Conservation (phyloP, 2,113 vertebrate genomes). For the Cyprinodon brontotheroides region DNA sequence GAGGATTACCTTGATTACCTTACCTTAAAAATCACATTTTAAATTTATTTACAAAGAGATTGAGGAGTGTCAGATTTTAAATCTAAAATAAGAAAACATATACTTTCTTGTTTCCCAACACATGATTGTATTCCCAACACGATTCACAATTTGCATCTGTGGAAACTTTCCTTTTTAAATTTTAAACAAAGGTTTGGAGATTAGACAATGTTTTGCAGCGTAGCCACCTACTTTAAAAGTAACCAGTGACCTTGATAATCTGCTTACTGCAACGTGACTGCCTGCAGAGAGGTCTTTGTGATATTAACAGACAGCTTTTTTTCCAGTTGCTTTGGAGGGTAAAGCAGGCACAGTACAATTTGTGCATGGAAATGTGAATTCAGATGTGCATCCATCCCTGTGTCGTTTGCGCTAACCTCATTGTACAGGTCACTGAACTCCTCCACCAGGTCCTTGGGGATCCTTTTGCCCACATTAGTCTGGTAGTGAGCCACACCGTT, state of each 20-base stretch:
- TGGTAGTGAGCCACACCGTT: constrained; percentile 97
- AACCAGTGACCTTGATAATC: constrained; percentile 1
- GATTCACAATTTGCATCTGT: background rate
- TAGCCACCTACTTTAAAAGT: background rate
- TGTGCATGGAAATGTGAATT: background rate
- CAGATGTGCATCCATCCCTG: background rate
- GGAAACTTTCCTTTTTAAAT: background rate
- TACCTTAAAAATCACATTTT: too few relatives aligned
- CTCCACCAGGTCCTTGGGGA: constrained; percentile 98
- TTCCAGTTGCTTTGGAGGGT: background rate
- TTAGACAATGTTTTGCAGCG: background rate
- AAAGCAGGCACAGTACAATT: background rate
- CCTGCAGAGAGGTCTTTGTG: background rate
- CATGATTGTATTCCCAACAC: background rate
- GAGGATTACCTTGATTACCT: too few relatives aligned
- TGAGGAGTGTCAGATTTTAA: background rate
- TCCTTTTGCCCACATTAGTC: constrained; percentile 89
- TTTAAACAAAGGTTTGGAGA: background rate
- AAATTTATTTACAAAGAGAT: too few relatives aligned
- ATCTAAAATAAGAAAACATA: background rate
- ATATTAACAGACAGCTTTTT: background rate
- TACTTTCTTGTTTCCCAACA: background rate
- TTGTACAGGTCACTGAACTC: constrained; percentile 99
- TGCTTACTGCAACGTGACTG: background rate
- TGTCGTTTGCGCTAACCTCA: constrained; percentile 81